Percentiles rank a stretch among this genome's conserved stretches.
Conservation (phyloP, 2,113 vertebrate genomes). For the Pungitius pungitius region DNA sequence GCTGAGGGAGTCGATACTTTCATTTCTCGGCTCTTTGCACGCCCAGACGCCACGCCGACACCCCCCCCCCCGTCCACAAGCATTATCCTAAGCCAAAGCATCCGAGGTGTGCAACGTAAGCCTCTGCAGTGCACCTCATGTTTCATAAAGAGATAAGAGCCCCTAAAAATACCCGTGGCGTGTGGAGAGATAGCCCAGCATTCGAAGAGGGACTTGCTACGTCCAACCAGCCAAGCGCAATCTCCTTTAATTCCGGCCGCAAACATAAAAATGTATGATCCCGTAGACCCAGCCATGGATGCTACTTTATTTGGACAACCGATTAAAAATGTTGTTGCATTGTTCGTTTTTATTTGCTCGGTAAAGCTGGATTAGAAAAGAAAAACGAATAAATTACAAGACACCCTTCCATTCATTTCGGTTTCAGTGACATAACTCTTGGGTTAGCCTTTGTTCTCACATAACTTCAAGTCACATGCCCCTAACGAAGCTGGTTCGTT, state of each 20-base stretch:
- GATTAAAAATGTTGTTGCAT: constrained; percentile 2
- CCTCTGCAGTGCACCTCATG: constrained; percentile 60
- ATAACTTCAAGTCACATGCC: constrained; percentile 33
- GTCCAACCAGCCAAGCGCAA: constrained; percentile 43
- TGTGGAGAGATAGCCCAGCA: constrained; percentile 55
- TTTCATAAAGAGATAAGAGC: constrained; percentile 68
- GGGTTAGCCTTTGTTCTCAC: too few relatives aligned
- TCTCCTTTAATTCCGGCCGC: constrained; percentile 52
- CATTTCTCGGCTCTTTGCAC: constrained; percentile 14
- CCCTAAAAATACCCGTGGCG: constrained; percentile 62
- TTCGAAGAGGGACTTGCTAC: constrained; percentile 53
- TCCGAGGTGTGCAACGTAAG: constrained; percentile 56
- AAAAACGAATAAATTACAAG: not conserved
- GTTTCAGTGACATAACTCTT: not conserved
- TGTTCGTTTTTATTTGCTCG: constrained; percentile 19
- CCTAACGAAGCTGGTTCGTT: constrained; percentile 27
- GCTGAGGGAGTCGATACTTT: constrained; percentile 39
- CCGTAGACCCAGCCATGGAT: constrained; percentile 15
- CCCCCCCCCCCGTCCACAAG: constrained; percentile 28
- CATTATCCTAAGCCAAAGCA: constrained; percentile 64
- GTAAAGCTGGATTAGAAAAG: constrained; percentile 1
- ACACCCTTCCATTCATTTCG: not conserved
- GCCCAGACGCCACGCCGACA: constrained; percentile 12
- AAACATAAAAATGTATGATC: constrained; percentile 34
- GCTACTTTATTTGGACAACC: constrained; percentile 21